A percentile compares a stretch with the other conserved stretches of the same genome.
These are phyloP conservation scores for Strongylocentrotus purpuratus DNA, from an alignment of 35 echinoderm and acorn worm genomes.

Conservation along the genomic window DNA sequence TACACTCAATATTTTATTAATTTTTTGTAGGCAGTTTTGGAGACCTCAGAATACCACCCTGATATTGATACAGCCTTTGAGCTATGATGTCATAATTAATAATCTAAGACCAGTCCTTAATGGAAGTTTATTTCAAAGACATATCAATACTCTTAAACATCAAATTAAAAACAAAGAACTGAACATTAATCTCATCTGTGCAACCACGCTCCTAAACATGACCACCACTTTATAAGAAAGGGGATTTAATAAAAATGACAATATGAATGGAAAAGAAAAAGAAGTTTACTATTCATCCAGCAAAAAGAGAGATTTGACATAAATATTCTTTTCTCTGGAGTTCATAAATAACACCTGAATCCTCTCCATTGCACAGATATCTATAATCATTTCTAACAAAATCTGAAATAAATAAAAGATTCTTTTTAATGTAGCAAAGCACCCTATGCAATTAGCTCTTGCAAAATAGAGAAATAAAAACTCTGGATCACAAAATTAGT, in stretches of 20 bases:
- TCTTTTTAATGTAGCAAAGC: not conserved
- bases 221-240: not conserved
- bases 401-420: not conserved
- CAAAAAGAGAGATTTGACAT: slow-evolving; percentile 15
- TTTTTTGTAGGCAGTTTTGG: no score
- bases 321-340: slow-evolving; percentile 28
- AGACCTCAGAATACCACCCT: no score
- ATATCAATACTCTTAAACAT: not conserved
- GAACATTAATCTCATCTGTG: not conserved
- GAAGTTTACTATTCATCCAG: not conserved
- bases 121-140: slow-evolving; percentile 11
- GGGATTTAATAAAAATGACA: not conserved
- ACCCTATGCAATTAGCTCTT: no score
- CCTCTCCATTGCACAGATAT: slow-evolving; percentile 50
- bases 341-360: slow-evolving; percentile 44
- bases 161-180: not conserved
- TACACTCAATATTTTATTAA: no score
- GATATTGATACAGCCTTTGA: no score
- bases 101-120: slow-evolving; percentile 4
- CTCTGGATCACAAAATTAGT: no score
- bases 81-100: not conserved
- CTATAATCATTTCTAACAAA: not conserved
- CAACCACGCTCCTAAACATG: not conserved
- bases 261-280: not conserved
- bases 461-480: no score